Percentiles rank a stretch among this genome's conserved stretches.
Evolutionary conservation across 2,888 invertebrate species (phyloP).

Genomic region (Teinopalpus imperialis): DNA sequence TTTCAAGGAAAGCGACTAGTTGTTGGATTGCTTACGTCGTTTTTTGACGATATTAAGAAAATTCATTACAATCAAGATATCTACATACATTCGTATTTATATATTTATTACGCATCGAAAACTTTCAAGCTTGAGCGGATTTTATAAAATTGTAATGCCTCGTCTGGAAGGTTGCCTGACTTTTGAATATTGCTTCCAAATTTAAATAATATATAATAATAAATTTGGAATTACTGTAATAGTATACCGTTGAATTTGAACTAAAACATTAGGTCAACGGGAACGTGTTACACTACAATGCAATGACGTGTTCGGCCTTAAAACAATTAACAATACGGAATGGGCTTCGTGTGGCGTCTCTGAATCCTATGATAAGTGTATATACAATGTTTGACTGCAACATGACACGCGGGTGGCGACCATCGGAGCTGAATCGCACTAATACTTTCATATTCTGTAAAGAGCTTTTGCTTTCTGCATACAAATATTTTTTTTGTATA

Average conservation of each 20-base stretch:
- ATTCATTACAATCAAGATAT: constrained; percentile 11
- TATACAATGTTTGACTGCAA: too few species aligned
- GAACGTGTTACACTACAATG: background rate
- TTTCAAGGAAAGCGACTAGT: background rate
- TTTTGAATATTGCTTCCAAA: constrained; percentile 15
- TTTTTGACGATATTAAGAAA: background rate
- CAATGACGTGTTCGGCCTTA: constrained; percentile 1
- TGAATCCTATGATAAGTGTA: background rate
- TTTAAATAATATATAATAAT: constrained; percentile 4
- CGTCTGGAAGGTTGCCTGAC: too few species aligned
- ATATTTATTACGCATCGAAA: background rate
- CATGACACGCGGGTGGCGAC: too few species aligned
- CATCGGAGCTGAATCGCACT: background rate
- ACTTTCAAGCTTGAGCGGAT: background rate
- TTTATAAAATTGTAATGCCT: too few species aligned
- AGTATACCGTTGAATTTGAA: too few species aligned
- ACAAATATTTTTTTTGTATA: too few species aligned
- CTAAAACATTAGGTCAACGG: background rate
- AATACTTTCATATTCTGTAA: background rate
- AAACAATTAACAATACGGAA: constrained; percentile 10
- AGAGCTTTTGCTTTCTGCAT: too few species aligned
- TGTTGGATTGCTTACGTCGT: background rate
- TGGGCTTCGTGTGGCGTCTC: constrained; percentile 3
- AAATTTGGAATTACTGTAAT: background rate
- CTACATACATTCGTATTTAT: background rate